Conservation (phyloP, 1,140 invertebrate genomes). For the Penaeus chinensis region DNA sequence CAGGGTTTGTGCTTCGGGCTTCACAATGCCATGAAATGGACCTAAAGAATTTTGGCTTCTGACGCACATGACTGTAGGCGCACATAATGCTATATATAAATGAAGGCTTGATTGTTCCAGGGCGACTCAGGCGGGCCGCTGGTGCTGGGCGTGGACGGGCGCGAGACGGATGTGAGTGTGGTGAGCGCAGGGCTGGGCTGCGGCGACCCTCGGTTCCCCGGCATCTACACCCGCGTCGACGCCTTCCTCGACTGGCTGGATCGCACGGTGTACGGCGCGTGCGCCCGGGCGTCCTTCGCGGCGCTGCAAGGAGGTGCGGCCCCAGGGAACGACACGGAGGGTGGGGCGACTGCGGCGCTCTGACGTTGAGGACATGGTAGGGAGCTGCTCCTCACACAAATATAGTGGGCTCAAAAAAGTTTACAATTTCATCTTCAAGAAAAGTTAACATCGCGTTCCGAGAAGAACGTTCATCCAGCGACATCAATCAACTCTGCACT, state of each 20-base stretch:
- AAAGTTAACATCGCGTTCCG: no score
- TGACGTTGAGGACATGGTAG: no score
- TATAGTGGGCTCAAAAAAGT: no score
- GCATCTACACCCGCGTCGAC: conserved; percentile 3
- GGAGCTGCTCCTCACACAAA: no score
- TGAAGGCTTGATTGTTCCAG: not conserved
- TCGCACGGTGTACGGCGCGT: not conserved
- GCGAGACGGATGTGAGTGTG: not conserved
- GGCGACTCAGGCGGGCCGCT: conserved; percentile 3
- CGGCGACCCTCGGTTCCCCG: conserved; percentile 13
- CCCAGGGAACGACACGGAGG: no score
- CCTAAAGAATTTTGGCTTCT: not conserved
- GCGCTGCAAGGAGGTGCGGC: no score
- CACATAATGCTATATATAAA: not conserved
- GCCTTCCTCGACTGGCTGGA: conserved; percentile 13
- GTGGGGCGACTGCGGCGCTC: no score
- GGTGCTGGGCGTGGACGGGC: not conserved
- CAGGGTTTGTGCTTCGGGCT: not conserved
- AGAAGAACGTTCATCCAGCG: no score
- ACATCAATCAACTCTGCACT: no score
- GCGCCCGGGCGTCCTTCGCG: not conserved
- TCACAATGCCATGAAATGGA: no score
- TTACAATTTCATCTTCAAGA: no score
- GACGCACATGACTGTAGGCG: not conserved
- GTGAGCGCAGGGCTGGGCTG: not conserved